A percentile compares a stretch with the other conserved stretches of the same genome.
phyloP scores from a whole-genome alignment of 2,888 invertebrate species.

The Aricia artaxerxes region DNA sequence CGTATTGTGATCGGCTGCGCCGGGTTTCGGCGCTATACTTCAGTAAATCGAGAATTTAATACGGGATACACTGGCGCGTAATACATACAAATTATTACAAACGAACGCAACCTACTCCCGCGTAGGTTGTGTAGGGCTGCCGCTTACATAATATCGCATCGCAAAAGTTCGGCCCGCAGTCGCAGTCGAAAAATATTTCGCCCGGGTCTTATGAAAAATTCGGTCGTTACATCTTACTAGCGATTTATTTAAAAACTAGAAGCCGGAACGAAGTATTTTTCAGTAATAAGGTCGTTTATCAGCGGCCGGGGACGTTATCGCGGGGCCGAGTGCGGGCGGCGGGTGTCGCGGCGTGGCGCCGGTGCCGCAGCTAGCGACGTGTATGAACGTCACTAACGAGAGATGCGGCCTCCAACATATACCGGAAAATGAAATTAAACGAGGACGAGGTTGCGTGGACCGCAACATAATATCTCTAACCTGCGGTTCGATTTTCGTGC shows the following conservation, averaged over 20 bases:
- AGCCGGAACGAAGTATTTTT: constrained; percentile 19
- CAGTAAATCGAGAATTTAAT: neutral
- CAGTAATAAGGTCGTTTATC: constrained; percentile 22
- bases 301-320: neutral
- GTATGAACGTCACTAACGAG: neutral
- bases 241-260: constrained; percentile 6
- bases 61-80: neutral
- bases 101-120: neutral
- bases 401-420: neutral
- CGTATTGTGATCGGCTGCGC: neutral
- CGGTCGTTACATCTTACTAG: neutral
- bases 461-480: neutral
- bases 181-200: neutral
- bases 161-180: neutral
- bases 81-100: neutral
- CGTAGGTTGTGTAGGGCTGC: no score
- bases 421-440: neutral
- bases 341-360: neutral
- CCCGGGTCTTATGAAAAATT: neutral
- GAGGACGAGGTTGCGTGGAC: neutral
- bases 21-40: neutral
- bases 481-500: neutral
- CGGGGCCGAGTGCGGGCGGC: neutral
- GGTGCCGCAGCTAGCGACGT: no score
- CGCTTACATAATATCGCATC: neutral